Evolutionary conservation across 2,797 vertebrate genomes (phyloP), one percentile per base, ranked within the genome.

Genomic region (Microtus californicus): DNA sequence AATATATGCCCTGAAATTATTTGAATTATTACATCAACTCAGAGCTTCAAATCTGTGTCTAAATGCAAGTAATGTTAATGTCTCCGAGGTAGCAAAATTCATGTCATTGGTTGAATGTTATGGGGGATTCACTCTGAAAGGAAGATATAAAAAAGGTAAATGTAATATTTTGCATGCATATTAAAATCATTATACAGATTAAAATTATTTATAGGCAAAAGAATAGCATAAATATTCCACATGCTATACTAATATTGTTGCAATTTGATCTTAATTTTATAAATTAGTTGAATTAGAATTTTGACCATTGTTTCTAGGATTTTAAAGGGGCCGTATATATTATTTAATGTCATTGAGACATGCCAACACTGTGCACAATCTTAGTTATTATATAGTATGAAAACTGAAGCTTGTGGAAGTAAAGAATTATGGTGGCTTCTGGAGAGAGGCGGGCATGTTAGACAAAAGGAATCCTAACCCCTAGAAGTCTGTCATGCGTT

Each of bases 151-250:
- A 89, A 95, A 88, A 87, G 61, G 34, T 78, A 94, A 86, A 90
- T 90, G 87, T 95, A 92, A 95, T 90, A 27, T 80, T 54, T 92
- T 63, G 37, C 13, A 43, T 31, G 37, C 9, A 80, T 78, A 96
- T 82, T 92, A 89, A 17, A 81, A 80, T 94, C 92, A 82, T 90
- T 92, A 82, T 92, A 91, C 76, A 87, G 14, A 89, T 95, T 87
- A 61, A 91, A 96, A 87, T 51, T 51, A 27, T 89, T 95, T 94
- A 59, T 89, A n/a, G 11, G 45, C 63, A 88, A 59, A 92, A 83
- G 31, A 87, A 87, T 56, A 31, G 69, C 69, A 93, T 51, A 65
- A 31, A 40, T 89, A 51, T 94, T 94, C 25, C 34, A 29, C 1
- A 13, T 37, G 34, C 37, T 10, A 73, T n/a, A 48, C 29, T 78